Base-by-base conservation (phyloP, 2,888 invertebrate species). In the Sesia apiformis region DNA sequence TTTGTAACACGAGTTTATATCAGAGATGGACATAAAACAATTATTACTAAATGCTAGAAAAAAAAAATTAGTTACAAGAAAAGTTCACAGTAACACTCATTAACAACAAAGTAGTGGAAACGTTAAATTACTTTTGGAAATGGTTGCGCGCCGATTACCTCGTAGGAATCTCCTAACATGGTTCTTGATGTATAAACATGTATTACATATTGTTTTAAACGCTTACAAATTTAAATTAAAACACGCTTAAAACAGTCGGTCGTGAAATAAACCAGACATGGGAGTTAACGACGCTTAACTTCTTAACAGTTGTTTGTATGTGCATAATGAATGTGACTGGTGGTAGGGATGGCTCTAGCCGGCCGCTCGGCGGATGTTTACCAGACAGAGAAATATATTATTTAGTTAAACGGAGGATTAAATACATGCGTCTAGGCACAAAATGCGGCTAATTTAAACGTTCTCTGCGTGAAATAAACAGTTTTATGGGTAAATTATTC, bases 391-490 rank as follows among this genome's bases (percentile, higher is more conserved):
- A 61, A 58, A 60, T 62, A 60, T 60, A 58, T 63, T 63, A 64
- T 63, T 69, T 68, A 74, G 63, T 65, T 71, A 75, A 74, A 68
- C 72, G 73, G 67, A 68, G 66, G 72, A 70, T 72, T 51, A 74
- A 76, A 70, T 68, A 73, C 65, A 60, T 64, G 64, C 64, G 67
- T 63, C 62, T 66, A 76, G 68, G 71, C 68, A 71, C 60, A 74
- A 76, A 78, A 66, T 71, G 63, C 66, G 58, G 63, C 66, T 77
- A 72, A 76, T 78, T 70, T 69, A 67, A 72, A 66, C 61, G 67
- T 53, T 50, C 54, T 56, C 58, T 5, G 5, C 56, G 60, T 54
- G 58, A 63, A 57, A 59, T 55, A 63, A 59, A 52, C 56, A 59
- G 53, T 56, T 66, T 70, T 68, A 70, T 65, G 57, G 63, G 55